Conservation (phyloP, 2,113 vertebrate species). For the Amphilophus citrinellus region DNA sequence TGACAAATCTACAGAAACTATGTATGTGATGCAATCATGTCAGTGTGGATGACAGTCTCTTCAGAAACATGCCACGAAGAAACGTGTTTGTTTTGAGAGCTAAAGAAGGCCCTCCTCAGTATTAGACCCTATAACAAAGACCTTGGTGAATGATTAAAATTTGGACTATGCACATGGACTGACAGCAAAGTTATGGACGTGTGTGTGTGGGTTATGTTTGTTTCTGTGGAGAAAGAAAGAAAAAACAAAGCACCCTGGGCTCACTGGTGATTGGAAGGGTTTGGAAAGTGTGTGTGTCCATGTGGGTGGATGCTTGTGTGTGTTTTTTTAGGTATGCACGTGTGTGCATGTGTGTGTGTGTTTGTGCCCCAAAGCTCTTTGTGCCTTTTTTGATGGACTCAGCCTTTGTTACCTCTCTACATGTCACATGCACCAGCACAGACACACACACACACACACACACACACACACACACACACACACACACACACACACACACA, state of each 20-base stretch:
- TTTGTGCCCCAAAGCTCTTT: conserved; percentile 53
- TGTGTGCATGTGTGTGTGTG: background rate
- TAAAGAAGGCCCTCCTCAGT: background rate
- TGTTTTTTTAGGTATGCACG: conserved; percentile 4
- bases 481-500: conserved; percentile 3
- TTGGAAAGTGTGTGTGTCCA: conserved; percentile 32
- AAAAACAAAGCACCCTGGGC: conserved; percentile 49
- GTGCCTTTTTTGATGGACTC: conserved; percentile 61
- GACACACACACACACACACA: conserved; percentile 9
- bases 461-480: conserved; percentile 13
- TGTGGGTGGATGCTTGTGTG: background rate
- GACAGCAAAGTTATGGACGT: conserved; percentile 20
- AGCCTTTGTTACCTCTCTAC: conserved; percentile 63
- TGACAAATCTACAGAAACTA: background rate
- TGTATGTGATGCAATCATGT: background rate
- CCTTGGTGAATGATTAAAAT: background rate
- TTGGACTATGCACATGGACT: background rate
- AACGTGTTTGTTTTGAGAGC: background rate
- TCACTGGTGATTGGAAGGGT: conserved; percentile 22
- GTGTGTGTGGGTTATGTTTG: background rate
- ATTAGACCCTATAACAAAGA: background rate
- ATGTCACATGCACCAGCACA: conserved; percentile 40
- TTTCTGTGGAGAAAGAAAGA: conserved; percentile 13
- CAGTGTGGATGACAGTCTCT: background rate
- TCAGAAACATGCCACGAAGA: background rate